Base-by-base conservation (phyloP, 2,888 invertebrate species). In the Diloba caeruleocephala region DNA sequence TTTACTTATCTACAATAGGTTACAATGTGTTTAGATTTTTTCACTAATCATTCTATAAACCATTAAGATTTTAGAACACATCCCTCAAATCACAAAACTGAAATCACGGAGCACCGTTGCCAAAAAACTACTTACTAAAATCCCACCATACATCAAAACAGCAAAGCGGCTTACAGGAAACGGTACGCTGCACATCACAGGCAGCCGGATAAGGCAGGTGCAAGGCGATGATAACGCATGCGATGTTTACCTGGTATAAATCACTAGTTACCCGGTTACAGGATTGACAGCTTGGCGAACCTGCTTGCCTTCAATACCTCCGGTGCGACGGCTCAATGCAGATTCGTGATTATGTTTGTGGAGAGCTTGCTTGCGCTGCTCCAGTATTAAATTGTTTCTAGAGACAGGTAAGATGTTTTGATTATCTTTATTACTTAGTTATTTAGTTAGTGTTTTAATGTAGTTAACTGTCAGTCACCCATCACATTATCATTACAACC, bases 171-270 rank as follows among this genome's bases (percentile, higher is more conserved):
- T 89, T 87, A 89, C 67, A 69, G 45, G 68, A 14, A 55, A 70
- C 60, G 56, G 53, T 48, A 41, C 60, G 58, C 61, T 61, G 51
- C 58, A 68, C 50, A 70, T 65, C 39, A 56, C 62, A 48, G 33
- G 62, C 54, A n/a, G n/a, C n/a, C 72, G 83, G 81, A 80, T 84
- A 83, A 87, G 84, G 82, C 88, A 88, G 88, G 88, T 89, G 88
- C 84, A 81, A 84, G 83, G 76, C 73, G 78, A 50, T 77, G 89
- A 89, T 89, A 89, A 85, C 85, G 75, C 71, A 71, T 71, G 66
- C 80, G 71, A 79, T 88, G 85, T 89, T 89, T 88, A 81, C 83
- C 71, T 76, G 81, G 82, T 80, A 84, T 86, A 84, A 83, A 76
- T 76, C 76, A 74, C 61, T 31, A 39, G 64, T 41, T 52, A 41